phyloP scores from a whole-genome alignment of 2,797 vertebrate genomes.

The Rhinella marina region DNA sequence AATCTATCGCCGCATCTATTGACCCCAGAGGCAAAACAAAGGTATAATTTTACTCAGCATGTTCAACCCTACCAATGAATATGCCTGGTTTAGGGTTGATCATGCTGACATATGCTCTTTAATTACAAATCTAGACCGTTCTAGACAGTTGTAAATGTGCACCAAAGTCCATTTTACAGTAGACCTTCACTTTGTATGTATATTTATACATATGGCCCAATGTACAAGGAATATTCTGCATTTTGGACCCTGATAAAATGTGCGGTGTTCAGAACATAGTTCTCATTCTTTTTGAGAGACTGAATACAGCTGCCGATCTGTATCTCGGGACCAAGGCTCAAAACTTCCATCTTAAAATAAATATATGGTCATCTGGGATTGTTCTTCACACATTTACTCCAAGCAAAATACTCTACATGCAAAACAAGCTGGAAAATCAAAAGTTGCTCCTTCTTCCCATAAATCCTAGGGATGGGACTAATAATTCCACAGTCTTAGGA shows the following conservation, averaged over 20 bases:
- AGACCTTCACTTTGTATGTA: neutral
- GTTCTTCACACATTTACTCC: slow-evolving; percentile 42
- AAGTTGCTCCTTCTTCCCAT: neutral
- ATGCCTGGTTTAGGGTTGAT: too few species aligned
- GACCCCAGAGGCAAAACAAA: too few species aligned
- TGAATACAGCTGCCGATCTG: slow-evolving; percentile 41
- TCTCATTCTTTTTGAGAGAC: slow-evolving; percentile 35
- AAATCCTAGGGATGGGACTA: slow-evolving; percentile 9
- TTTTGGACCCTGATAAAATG: slow-evolving; percentile 17
- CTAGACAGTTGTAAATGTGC: neutral
- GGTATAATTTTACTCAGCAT: too few species aligned
- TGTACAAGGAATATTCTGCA: neutral
- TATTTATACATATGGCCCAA: neutral
- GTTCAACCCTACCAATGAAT: too few species aligned
- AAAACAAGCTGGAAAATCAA: slow-evolving; percentile 32
- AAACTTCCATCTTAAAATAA: slow-evolving; percentile 43
- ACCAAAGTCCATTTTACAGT: neutral
- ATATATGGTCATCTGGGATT: slow-evolving; percentile 40
- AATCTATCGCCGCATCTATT: too few species aligned
- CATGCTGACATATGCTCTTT: neutral
- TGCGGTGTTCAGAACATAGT: slow-evolving; percentile 12
- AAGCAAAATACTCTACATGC: slow-evolving; percentile 38
- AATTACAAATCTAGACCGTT: neutral
- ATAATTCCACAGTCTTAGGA: slow-evolving; percentile 14
- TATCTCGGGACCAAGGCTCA: slow-evolving; percentile 34